Evolutionary conservation across 1,140 invertebrate species (phyloP), one percentile per base, ranked within the genome.

Genomic region (Papilio glaucus): DNA sequence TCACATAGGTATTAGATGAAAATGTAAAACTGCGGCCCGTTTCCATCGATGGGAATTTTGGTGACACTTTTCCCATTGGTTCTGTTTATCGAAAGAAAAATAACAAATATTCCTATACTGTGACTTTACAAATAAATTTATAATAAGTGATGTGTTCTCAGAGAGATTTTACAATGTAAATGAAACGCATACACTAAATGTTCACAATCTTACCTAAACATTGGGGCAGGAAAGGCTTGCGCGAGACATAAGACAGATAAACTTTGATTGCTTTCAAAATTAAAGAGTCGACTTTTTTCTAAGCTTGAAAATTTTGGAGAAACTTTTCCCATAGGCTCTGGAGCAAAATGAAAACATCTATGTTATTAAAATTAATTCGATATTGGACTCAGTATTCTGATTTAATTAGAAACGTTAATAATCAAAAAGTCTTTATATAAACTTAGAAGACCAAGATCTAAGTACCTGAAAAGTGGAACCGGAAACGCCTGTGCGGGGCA

Each of bases 401-500:
- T 69, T 49, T 29, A 4, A 33, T 65, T 60, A 45, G 68, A 62
- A 69, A 70, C 71, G n/a, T 49, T 10, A 26, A 29, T 26, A 60
- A 80, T 80, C 69, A 79, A 76, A 1, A 45, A 41, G 13, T 18
- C 13, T 68, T 69, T 69, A 49, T n/a, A 18, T 12, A 69, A 69
- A 69, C 24, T 45, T 12, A 21, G 7, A 42, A 42, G 38, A 45
- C 21, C 49, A 57, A 37, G 26, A 53, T 49, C 41, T 69, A 37
- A 53, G 45, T 95, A 96, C 96, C 96, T 96, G 93, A 95, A 96
- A 79, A 94, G 86, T 86, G 96, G 96, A 85, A 96, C 93, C 65
- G 96, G 96, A 92, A 95, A 96, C 80, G 95, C 96, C 90, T 95
- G 95, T 70, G 95, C 96, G 82, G 95, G 95, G 89, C 95, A 96